Conservation (phyloP, 2,113 vertebrate species). For the Lasiurus cinereus region DNA sequence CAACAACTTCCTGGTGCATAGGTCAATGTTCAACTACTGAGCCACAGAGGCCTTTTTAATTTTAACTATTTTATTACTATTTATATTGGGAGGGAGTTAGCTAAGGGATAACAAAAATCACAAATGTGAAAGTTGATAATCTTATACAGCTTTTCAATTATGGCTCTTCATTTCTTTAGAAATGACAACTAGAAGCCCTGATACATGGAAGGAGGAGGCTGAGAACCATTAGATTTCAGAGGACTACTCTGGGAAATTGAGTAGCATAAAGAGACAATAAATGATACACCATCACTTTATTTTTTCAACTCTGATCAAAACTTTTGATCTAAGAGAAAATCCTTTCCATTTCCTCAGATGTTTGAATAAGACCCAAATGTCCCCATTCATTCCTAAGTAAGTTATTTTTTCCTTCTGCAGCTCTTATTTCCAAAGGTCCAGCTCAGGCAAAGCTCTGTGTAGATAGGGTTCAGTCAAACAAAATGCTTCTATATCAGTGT, state of each 20-base stretch:
- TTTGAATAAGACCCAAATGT: constrained; percentile 59
- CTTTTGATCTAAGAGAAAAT: constrained; percentile 28
- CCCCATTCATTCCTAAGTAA: constrained; percentile 28
- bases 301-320: neutral
- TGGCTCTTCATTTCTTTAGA: neutral
- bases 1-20: no score
- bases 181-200: constrained; percentile 20
- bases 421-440: constrained; percentile 44
- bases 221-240: neutral
- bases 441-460: neutral
- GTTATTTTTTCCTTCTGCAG: constrained; percentile 53
- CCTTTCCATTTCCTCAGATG: constrained; percentile 55
- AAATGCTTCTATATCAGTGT: constrained; percentile 38
- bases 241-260: neutral
- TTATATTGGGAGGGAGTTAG: neutral
- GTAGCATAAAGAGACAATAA: neutral
- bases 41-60: neutral
- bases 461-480: constrained; percentile 13
- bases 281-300: neutral
- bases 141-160: constrained; percentile 13
- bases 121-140: constrained; percentile 11
- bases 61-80: constrained; percentile 49
- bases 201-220: neutral
- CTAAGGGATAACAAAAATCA: constrained; percentile 4
- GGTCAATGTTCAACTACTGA: no score